Base-by-base conservation (phyloP, 2,888 invertebrate genomes). In the Pharmacophagus antenor region DNA sequence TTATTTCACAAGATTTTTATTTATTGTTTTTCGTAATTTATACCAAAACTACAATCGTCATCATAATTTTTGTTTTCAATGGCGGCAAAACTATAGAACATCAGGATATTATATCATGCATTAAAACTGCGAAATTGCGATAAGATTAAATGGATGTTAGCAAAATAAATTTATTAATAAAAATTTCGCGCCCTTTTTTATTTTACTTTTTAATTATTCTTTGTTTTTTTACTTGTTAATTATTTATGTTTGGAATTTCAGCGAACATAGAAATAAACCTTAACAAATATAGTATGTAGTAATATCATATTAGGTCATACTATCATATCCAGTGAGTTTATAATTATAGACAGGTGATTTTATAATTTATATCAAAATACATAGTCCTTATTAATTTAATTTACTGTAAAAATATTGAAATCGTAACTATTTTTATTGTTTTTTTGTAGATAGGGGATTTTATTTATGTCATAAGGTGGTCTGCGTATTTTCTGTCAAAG, bases 91-190 rank as follows among this genome's bases (percentile, higher is more conserved):
- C 44, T 22, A 31, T 3, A 22, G 49, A n/a, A 31, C 70, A 72
- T 67, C 67, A 67, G 62, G 65, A 70, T 72, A 67, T 62, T 71
- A 54, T 63, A 64, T 62, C 63, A 74, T 72, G 70, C 25, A 49
- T 49, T 54, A 37, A 49, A 42, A 23, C 76, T 74, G 74, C 74
- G 69, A 77, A 77, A 71, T 75, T 75, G 75, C 72, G 76, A 80
- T 76, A 80, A 77, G 75, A 76, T 74, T 80, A 76, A 80, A 81
- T 80, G 80, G 78, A 79, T 71, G 80, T 85, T 84, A 83, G 82
- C 78, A 70, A 71, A 88, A 85, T 87, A 86, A 84, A 88, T 85
- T 85, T 85, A 85, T 76, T 80, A 77, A 83, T 73, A 79, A 75
- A 73, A 70, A 68, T 72, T 51, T 37, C 44, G 58, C 48, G 8